Conservation (phyloP, 2,113 vertebrate species). For the Copsychus sechellarum region DNA sequence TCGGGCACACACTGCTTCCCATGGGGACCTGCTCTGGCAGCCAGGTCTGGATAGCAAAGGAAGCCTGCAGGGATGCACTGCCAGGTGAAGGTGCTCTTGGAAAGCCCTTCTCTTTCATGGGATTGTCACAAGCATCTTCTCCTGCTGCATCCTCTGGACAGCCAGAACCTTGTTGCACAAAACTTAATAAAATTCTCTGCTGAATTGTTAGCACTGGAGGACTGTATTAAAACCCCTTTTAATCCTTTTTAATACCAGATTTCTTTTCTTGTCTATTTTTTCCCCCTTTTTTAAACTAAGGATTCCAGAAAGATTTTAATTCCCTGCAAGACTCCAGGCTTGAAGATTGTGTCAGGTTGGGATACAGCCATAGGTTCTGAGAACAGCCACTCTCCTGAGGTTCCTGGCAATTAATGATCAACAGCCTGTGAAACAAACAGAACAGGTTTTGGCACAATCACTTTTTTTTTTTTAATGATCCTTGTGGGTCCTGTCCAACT, state of each 20-base stretch:
- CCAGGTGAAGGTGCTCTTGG: not conserved
- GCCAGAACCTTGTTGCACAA: not conserved
- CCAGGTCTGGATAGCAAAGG: not conserved
- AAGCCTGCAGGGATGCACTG: not conserved
- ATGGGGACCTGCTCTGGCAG: not conserved
- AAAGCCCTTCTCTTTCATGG: rapidly evolving
- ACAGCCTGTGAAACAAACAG: not conserved
- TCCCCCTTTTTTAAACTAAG: not conserved
- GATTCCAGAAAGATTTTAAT: not conserved
- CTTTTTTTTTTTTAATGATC: not conserved
- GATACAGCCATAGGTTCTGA: not conserved
- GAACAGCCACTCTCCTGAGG: not conserved
- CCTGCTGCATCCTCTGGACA: not conserved
- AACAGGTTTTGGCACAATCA: not conserved
- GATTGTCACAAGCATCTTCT: not conserved
- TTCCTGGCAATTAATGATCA: not conserved
- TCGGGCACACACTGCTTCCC: not conserved
- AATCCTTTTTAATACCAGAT: not conserved
- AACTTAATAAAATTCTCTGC: not conserved
- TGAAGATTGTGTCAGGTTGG: not conserved
- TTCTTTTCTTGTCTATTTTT: not conserved
- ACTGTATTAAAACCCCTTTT: not conserved
- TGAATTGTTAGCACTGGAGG: not conserved
- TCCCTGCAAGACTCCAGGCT: not conserved
- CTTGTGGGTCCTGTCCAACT: not conserved